Evolutionary conservation across 1,140 invertebrate species (phyloP).

Genomic region (Penaeus japonicus): DNA sequence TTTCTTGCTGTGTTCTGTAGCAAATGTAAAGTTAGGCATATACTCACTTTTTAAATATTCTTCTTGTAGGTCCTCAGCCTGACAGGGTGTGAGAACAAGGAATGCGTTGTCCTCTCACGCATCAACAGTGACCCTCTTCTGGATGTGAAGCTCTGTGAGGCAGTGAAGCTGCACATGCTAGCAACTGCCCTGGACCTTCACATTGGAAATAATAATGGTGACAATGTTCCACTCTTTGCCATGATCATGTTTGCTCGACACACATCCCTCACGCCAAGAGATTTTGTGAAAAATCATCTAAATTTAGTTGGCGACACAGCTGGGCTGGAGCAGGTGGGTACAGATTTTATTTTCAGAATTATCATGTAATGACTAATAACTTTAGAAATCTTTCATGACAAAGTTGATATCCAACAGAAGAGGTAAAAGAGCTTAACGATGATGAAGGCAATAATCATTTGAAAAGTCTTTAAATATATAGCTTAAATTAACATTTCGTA

Average conservation of each 20-base stretch:
- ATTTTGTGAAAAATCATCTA: conserved; percentile 67
- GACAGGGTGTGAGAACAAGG: conserved; percentile 61
- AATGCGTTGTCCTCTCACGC: conserved; percentile 61
- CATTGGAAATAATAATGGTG: conserved; percentile 60
- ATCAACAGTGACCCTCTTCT: conserved; percentile 65
- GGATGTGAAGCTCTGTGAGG: conserved; percentile 67
- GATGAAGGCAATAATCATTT: too few relatives aligned
- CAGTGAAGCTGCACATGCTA: conserved; percentile 68
- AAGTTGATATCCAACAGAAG: too few relatives aligned
- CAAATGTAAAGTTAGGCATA: too few relatives aligned
- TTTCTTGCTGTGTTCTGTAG: too few relatives aligned
- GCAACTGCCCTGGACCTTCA: conserved; percentile 63
- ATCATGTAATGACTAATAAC: too few relatives aligned
- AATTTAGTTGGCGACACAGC: conserved; percentile 65
- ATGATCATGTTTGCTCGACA: conserved; percentile 67
- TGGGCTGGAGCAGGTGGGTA: conserved; percentile 66
- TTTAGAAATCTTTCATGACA: too few relatives aligned
- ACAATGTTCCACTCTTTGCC: conserved; percentile 66
- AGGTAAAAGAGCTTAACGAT: too few relatives aligned
- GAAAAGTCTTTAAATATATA: too few relatives aligned
- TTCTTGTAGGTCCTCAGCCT: conserved; percentile 60
- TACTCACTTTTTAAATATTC: background rate
- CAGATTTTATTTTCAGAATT: too few relatives aligned
- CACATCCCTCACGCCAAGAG: conserved; percentile 64
- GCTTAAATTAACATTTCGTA: too few relatives aligned